phyloP scores from a whole-genome alignment of 1,140 invertebrate species.

The Agrilus planipennis region DNA sequence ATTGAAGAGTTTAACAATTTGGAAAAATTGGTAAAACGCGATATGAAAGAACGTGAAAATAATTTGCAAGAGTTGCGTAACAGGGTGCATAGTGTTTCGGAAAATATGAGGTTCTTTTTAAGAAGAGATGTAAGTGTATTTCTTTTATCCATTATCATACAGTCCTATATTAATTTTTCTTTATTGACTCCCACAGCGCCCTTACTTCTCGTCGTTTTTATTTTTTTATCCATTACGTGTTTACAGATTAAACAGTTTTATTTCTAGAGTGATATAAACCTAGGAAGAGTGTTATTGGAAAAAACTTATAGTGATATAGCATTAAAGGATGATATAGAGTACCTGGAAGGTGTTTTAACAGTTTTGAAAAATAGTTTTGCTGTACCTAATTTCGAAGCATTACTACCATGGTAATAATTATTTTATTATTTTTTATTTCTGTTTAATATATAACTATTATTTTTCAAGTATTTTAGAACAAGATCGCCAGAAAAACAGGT shows the following conservation, averaged over 20 bases:
- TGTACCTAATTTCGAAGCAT: slow-evolving; percentile 36
- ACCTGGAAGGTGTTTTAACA: slow-evolving; percentile 40
- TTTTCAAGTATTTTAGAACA: slow-evolving; percentile 43
- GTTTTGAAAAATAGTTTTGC: slow-evolving; percentile 37
- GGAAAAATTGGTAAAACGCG: slow-evolving; percentile 41
- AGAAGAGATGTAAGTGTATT: slow-evolving; percentile 40
- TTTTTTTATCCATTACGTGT: slow-evolving; percentile 9
- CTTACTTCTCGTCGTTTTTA: slow-evolving; percentile 7
- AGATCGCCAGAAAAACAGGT: slow-evolving; percentile 37
- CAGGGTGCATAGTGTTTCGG: slow-evolving; percentile 42
- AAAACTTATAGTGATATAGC: slow-evolving; percentile 30
- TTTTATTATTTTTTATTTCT: slow-evolving; percentile 8
- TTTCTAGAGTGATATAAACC: slow-evolving; percentile 35
- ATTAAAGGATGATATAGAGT: slow-evolving; percentile 36
- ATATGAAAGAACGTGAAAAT: slow-evolving; percentile 46
- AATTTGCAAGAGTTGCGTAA: slow-evolving; percentile 38
- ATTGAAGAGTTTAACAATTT: slow-evolving; percentile 43
- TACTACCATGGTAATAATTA: slow-evolving; percentile 34
- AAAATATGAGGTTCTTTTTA: slow-evolving; percentile 43
- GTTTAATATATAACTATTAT: slow-evolving; percentile 1
- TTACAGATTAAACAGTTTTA: no score
- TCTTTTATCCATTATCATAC: slow-evolving; percentile 4
- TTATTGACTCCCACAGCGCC: no score
- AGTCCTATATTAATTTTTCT: slow-evolving; percentile 5
- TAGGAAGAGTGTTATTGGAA: slow-evolving; percentile 22